A percentile compares a stretch with the other conserved stretches of the same genome.
Conservation (phyloP, 2,888 invertebrate genomes). For the Ceramica pisi region DNA sequence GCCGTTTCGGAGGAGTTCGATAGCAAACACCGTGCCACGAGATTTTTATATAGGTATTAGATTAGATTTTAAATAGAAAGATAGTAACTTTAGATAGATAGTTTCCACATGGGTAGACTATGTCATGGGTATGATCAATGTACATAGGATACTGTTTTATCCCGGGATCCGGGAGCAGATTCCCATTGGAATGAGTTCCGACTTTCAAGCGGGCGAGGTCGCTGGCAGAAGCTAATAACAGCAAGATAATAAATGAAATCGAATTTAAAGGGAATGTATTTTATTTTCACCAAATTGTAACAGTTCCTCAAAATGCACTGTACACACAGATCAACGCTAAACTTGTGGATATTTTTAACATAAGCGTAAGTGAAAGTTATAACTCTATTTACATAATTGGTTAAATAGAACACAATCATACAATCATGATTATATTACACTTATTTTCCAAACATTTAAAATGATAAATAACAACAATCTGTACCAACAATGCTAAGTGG, state of each 20-base stretch:
- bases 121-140: too few relatives aligned
- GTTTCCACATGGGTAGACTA: too few relatives aligned
- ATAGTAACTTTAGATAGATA: too few relatives aligned
- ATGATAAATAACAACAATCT: constrained; percentile 9
- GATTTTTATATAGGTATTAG: too few relatives aligned
- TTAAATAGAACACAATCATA: constrained; percentile 42
- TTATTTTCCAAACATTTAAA: constrained; percentile 37
- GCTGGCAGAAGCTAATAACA: background rate
- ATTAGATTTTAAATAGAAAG: too few relatives aligned
- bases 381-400: constrained; percentile 35
- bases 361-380: constrained; percentile 5
- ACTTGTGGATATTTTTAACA: constrained; percentile 5
- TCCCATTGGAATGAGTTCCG: too few relatives aligned
- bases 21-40: too few relatives aligned
- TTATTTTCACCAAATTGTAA: constrained; percentile 61
- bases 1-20: too few relatives aligned
- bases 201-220: too few relatives aligned
- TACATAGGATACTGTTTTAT: too few relatives aligned
- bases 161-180: too few relatives aligned
- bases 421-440: constrained; percentile 28
- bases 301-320: constrained; percentile 47
- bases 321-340: constrained; percentile 27
- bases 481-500: background rate
- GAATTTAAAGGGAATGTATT: constrained; percentile 67
- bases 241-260: constrained; percentile 35